Percentiles rank a stretch among this genome's conserved stretches.
Conservation (phyloP, 30 jellyfish, hydroid and myxozoan genomes). For the Clytia hemisphaerica region DNA sequence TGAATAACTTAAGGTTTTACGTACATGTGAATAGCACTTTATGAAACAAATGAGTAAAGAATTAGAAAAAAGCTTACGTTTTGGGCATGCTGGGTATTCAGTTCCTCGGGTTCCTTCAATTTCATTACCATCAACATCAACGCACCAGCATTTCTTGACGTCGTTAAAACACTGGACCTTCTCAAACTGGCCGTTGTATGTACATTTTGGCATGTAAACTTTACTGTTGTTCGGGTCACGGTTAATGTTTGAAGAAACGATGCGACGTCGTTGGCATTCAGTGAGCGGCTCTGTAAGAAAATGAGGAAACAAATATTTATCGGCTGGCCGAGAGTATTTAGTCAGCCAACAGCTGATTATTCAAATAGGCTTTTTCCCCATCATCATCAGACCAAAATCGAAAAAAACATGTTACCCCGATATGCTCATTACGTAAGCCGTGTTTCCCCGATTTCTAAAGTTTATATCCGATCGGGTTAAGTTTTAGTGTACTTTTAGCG, state of each 20-base stretch:
- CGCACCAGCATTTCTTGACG: conserved; percentile 73
- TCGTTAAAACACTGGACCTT: conserved; percentile 55
- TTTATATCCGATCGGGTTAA: too few relatives aligned
- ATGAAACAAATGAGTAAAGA: not conserved
- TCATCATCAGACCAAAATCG: too few relatives aligned
- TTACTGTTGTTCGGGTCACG: conserved; percentile 10
- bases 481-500: too few relatives aligned
- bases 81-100: conserved; percentile 57
- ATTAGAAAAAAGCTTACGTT: conserved; percentile 36
- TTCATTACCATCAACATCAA: conserved; percentile 78
- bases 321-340: not conserved
- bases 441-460: too few relatives aligned
- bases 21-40: not conserved
- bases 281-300: not conserved
- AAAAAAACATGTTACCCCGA: too few relatives aligned
- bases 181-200: conserved; percentile 40
- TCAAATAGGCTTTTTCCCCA: too few relatives aligned
- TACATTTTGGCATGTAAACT: conserved; percentile 39
- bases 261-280: not conserved
- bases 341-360: too few relatives aligned
- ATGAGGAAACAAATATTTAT: not conserved
- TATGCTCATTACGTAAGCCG: too few relatives aligned
- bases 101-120: conserved; percentile 39
- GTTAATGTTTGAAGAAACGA: not conserved
- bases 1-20: too few relatives aligned